Evolutionary conservation across 2,797 vertebrate genomes (phyloP).

Genomic region (Enteromius mattozi): DNA sequence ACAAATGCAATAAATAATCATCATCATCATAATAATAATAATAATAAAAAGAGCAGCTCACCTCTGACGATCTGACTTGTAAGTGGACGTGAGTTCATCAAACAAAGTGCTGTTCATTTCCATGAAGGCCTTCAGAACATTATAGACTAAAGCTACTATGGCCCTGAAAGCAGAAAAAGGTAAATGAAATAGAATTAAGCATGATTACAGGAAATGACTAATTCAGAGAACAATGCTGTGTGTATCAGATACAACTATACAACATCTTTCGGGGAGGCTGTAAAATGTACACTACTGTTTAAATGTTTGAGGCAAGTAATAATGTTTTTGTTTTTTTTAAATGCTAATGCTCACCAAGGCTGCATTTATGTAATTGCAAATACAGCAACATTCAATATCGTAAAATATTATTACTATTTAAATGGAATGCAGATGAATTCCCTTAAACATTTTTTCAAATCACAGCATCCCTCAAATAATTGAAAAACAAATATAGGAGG

Average conservation of each 20-base stretch:
- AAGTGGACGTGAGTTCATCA: constrained; percentile 97
- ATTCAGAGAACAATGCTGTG: neutral
- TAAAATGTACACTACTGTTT: neutral
- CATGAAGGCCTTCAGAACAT: constrained; percentile 99
- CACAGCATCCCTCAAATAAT: neutral
- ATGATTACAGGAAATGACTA: neutral
- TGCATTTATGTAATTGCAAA: neutral
- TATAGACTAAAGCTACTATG: constrained; percentile 98
- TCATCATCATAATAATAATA: too few relatives aligned
- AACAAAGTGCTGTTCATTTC: constrained; percentile 99
- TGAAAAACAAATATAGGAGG: neutral
- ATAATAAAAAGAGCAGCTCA: constrained; percentile 70
- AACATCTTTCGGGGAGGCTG: neutral
- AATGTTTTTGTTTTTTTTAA: neutral
- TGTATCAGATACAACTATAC: neutral
- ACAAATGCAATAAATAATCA: neutral
- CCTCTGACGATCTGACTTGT: constrained; percentile 99
- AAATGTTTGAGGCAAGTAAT: neutral
- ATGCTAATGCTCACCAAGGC: neutral
- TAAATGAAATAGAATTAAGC: neutral
- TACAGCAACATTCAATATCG: neutral
- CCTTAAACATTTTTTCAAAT: too few relatives aligned
- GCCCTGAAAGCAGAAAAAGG: constrained; percentile 78
- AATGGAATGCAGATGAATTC: neutral
- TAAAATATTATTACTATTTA: neutral